These are phyloP conservation scores for Tachuris rubrigastra DNA, from an alignment of 2,113 vertebrate species.

Conservation along the genomic window DNA sequence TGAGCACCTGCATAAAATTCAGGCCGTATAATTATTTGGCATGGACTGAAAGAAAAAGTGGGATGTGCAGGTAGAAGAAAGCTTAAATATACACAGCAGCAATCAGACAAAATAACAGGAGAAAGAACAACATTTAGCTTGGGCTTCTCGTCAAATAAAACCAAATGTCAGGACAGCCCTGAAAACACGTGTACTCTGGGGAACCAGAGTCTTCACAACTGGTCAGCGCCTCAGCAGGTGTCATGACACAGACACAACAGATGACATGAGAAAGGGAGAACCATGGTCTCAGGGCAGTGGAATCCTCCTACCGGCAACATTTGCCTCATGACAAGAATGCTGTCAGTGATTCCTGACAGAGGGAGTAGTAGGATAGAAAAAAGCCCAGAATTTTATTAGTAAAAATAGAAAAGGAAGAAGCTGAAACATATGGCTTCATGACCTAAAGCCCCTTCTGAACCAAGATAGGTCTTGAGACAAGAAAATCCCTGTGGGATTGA, in stretches of 20 bases:
- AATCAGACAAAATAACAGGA: not conserved
- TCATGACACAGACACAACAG: not conserved
- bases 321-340: not conserved
- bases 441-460: not conserved
- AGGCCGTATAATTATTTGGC: not conserved
- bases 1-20: not conserved
- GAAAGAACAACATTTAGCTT: not conserved
- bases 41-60: not conserved
- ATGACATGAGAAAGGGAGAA: not conserved
- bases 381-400: not conserved
- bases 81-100: not conserved
- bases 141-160: not conserved
- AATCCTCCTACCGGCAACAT: not conserved
- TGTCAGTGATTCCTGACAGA: not conserved
- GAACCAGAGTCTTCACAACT: not conserved
- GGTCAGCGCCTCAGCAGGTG: not conserved
- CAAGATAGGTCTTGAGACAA: not conserved
- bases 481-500: not conserved
- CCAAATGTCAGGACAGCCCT: not conserved
- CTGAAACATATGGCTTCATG: not conserved
- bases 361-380: not conserved
- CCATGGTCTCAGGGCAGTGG: not conserved
- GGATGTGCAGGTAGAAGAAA: not conserved
- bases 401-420: not conserved
- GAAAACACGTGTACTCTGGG: not conserved